Percentiles rank a stretch among this genome's conserved stretches.
phyloP scores from a whole-genome alignment of 2,113 vertebrate species.

The Xyliphius kryptos region DNA sequence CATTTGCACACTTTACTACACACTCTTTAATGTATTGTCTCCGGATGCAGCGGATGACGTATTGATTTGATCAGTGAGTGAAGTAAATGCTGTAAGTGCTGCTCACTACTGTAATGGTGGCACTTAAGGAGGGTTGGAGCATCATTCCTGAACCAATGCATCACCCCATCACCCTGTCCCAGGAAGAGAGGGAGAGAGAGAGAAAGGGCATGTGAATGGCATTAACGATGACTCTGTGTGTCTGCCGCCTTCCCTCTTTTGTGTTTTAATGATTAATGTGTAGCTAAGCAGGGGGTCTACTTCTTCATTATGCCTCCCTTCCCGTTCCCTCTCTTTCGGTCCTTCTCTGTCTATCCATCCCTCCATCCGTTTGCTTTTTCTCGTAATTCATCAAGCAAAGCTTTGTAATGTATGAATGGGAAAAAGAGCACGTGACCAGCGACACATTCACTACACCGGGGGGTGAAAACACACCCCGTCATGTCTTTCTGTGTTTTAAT shows the following conservation, averaged over 20 bases:
- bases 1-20: slow-evolving; percentile 35
- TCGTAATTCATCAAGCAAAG: slow-evolving; percentile 17
- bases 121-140: slow-evolving; percentile 61
- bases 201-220: background rate
- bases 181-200: slow-evolving; percentile 13
- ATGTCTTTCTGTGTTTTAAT: no score
- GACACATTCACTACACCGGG: no score
- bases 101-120: slow-evolving; percentile 56
- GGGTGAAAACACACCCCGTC: no score
- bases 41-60: slow-evolving; percentile 59
- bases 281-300: slow-evolving; percentile 44
- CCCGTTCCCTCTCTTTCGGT: no score
- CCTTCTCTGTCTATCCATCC: no score
- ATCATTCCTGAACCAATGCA: no score
- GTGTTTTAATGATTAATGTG: slow-evolving; percentile 64
- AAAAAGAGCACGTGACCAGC: no score
- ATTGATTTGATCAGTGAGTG: slow-evolving; percentile 71
- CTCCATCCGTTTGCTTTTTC: slow-evolving; percentile 43
- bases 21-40: slow-evolving; percentile 62
- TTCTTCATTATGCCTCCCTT: slow-evolving; percentile 50
- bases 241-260: slow-evolving; percentile 38
- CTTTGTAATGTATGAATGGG: background rate
- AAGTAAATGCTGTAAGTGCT: slow-evolving; percentile 62
- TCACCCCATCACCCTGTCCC: slow-evolving; percentile 49
- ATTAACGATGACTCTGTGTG: background rate